Evolutionary conservation across 1,140 invertebrate genomes (phyloP), one percentile per base, ranked within the genome.

Genomic region (Neodiprion pinetum): DNA sequence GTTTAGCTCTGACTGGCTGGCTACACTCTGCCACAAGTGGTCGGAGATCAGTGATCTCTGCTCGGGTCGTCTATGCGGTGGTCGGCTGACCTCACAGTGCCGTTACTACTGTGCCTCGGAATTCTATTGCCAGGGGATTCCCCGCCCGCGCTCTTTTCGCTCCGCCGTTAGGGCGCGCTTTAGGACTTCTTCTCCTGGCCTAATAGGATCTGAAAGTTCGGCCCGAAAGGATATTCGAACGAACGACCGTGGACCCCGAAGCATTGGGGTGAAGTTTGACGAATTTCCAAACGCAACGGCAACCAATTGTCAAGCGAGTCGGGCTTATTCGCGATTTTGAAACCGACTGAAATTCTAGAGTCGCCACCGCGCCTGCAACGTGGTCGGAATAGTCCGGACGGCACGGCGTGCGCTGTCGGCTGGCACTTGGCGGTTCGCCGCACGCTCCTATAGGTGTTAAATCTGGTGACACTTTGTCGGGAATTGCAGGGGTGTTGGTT

Each of bases 121-220:
- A 61, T 61, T 61, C 53, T 61, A 61, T 61, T 61, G 53, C 53
- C 53, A 61, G 53, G 53, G 53, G 53, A 61, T 61, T 61, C 53
- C 53, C 53, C 53, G 53, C n/a, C 53, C 5, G 53, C 53, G 53
- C 11, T 61, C 11, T 7, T 61, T 61, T 17, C n/a, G n/a, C 53
- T n/a, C 11, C n/a, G 8, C 5, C 5, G 9, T 61, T 61, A 61
- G 53, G 53, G 53, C 53, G 53, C 53, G 53, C 5, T 17, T 61
- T 9, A 4, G 53, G n/a, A 61, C 8, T 61, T 61, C n/a, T 14
- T 61, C 53, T 12, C 28, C 28, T 40, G 28, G 28, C 5, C 1
- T 40, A 40, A 40, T 40, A 0, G 1, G 28, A 40, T 5, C 28
- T 5, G 28, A 40, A 40, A 40, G 28, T 40, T 40, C 2, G 5